Evolutionary conservation across 2,113 vertebrate species (phyloP).

Genomic region (Anhinga rufa): DNA sequence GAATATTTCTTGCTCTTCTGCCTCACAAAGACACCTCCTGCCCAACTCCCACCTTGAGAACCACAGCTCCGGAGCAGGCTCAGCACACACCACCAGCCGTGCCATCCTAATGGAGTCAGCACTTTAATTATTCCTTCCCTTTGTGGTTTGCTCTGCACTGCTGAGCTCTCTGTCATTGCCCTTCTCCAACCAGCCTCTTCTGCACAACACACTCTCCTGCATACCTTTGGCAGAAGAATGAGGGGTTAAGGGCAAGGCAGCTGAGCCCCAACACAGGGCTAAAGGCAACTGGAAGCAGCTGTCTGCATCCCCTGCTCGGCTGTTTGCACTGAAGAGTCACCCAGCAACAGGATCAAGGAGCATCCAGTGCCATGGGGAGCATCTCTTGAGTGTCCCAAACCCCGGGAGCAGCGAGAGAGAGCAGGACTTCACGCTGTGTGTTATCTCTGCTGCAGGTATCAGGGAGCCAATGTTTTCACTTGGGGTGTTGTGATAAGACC

Average conservation of each 20-base stretch:
- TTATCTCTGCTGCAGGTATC: background rate
- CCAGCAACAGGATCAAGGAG: fast-evolving
- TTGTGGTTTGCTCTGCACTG: background rate
- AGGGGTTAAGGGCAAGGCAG: background rate
- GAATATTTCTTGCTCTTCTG: background rate
- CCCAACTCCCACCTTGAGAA: background rate
- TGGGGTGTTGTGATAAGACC: background rate
- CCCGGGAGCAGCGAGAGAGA: background rate
- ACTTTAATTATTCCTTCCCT: background rate
- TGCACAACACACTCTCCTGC: background rate
- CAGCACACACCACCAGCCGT: background rate
- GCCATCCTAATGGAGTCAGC: background rate
- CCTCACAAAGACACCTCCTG: background rate
- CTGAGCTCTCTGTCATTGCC: background rate
- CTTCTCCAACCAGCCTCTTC: background rate
- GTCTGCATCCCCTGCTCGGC: background rate
- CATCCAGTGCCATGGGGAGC: background rate
- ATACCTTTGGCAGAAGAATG: background rate
- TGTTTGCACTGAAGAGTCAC: background rate
- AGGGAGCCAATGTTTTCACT: fast-evolving
- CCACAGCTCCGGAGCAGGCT: background rate
- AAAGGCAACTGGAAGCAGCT: constrained; percentile 32
- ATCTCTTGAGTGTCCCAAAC: background rate
- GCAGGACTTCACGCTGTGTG: background rate
- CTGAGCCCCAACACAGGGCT: background rate